These are phyloP conservation scores for Coptodon rendalli DNA, from an alignment of 2,113 vertebrate genomes.

Conservation along the genomic window DNA sequence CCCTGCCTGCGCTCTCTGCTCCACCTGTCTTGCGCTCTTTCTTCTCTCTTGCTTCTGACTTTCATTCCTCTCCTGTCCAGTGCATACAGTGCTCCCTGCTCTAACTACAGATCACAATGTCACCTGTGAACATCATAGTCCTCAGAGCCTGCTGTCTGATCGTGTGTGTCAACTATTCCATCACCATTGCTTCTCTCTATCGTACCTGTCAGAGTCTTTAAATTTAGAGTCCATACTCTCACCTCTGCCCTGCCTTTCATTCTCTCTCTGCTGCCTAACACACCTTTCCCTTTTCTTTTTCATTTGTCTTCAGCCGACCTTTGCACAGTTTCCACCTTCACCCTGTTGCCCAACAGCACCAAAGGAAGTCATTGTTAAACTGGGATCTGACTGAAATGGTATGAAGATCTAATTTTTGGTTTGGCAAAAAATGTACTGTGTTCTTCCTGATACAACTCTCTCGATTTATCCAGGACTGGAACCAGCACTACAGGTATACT, in stretches of 20 bases:
- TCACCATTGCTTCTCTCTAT: background rate
- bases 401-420: background rate
- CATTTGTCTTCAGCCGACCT: background rate
- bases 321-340: background rate
- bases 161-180: background rate
- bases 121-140: background rate
- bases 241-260: background rate
- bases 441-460: background rate
- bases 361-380: background rate
- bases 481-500: background rate
- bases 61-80: background rate
- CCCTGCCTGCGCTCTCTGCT: too few relatives aligned
- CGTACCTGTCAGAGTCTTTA: background rate
- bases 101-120: background rate
- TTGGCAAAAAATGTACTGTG: background rate
- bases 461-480: background rate
- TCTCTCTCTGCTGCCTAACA: background rate
- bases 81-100: background rate
- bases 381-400: background rate
- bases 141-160: background rate
- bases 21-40: too few relatives aligned
- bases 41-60: background rate
- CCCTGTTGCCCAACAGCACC: background rate
- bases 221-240: background rate
- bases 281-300: accelerated